A percentile compares a stretch with the other conserved stretches of the same genome.
Conservation (phyloP, 2,888 invertebrate species). For the Ashinkailepas kermadecensis region DNA sequence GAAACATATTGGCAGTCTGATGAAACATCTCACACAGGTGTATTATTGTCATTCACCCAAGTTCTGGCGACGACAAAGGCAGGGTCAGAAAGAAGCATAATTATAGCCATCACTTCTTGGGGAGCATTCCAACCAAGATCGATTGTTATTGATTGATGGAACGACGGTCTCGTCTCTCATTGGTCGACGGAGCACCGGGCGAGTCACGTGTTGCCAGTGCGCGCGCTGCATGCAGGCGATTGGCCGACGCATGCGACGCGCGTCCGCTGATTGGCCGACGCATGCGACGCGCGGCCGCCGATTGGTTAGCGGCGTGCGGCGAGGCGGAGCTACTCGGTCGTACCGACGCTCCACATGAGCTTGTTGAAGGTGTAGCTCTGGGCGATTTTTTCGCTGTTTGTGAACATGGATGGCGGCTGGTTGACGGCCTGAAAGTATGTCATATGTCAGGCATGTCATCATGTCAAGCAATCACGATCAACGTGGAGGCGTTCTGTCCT, state of each 20-base stretch:
- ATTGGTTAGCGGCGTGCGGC: not conserved
- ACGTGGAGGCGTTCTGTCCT: too few relatives aligned
- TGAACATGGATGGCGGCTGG: constrained; percentile 5
- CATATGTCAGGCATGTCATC: too few relatives aligned
- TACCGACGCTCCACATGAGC: constrained; percentile 13
- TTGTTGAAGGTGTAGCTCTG: constrained; percentile 16
- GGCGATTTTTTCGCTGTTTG: not conserved
- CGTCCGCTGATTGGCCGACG: not conserved
- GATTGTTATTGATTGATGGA: too few relatives aligned
- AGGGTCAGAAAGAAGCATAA: too few relatives aligned
- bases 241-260: not conserved
- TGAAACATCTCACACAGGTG: too few relatives aligned
- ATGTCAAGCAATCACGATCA: too few relatives aligned
- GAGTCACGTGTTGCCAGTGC: not conserved
- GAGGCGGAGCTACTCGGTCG: not conserved
- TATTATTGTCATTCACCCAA: too few relatives aligned
- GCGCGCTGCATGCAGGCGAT: not conserved
- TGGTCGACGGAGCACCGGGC: not conserved
- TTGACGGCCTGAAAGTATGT: not conserved
- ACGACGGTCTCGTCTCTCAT: constrained; percentile 42
- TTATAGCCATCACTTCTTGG: too few relatives aligned
- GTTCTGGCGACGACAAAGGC: too few relatives aligned
- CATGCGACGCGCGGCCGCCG: not conserved
- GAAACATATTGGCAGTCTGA: too few relatives aligned
- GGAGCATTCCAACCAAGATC: too few relatives aligned